Evolutionary conservation across 2,888 invertebrate genomes (phyloP), one percentile per base, ranked within the genome.

Genomic region (Lasioglossum leucozonium): DNA sequence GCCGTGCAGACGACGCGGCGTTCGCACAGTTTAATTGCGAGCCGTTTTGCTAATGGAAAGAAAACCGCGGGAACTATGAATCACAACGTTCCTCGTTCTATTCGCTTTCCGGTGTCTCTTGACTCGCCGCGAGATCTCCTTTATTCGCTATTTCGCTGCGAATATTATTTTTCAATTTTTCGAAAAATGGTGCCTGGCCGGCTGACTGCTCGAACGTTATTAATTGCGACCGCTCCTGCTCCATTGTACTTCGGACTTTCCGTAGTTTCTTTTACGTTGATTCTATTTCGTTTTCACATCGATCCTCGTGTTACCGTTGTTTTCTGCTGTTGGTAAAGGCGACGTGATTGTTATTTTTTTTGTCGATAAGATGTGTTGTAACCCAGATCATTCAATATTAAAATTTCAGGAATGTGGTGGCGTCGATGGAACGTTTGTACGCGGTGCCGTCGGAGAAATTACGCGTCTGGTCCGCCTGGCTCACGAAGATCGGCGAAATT

Each of bases 381-480:
- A 42, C 13, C 11, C 42, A 58, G 30, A 84, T 13, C 40, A 16
- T 51, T 1, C 22, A 22, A 10, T 42, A 18, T 81, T 10, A 62
- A 67, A 62, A 71, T 72, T 34, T n/a, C 79, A 90, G 89, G 55
- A 51, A 87, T 5, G 73, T 80, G 65, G 78, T 77, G 72, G 73
- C 42, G 40, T 87, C 86, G 44, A 90, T 92, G 91, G 89, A 88
- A 40, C 91, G 90, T 42, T 72, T 92, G 69, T 89, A 91, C 80
- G 89, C 90, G 3, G 91, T 92, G 72, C 90, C 93, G 8, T 91
- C 92, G 81, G 92, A 94, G 74, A 92, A 92, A 77, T 80, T 93
- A 65, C 92, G 92, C n/a, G 90, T 92, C 13, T 93, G 93, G 94
- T 88, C 88, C 58, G 82, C 84, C 58, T 94, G 94, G 94, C 83